Evolutionary conservation across 2,888 invertebrate species (phyloP), one percentile per base, ranked within the genome.

Genomic region (Morpho achilles): DNA sequence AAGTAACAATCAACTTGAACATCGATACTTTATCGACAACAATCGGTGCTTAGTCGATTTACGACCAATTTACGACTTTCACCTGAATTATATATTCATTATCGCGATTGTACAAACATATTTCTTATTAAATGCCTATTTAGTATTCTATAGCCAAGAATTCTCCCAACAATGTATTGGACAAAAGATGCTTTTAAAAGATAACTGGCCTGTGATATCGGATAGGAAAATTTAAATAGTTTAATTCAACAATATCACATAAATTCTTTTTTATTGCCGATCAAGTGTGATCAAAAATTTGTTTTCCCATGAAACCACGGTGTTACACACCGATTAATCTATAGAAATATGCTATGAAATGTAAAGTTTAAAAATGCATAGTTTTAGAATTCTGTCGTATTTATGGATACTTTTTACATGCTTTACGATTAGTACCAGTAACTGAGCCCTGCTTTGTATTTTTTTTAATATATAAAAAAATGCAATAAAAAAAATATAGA

Each of bases 21-120:
- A n/a, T n/a, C 56, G 62, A 58, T 63, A 63, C 52, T 45, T 51
- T 62, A 60, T 64, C 62, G 61, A 55, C 55, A 60, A 59, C 63
- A 61, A 59, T 57, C 53, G 56, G 58, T 62, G 46, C 58, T 56
- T 53, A 50, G 42, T 49, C 41, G 62, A 57, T 57, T 57, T 62
- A 61, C 45, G 52, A 56, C 47, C 43, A 46, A 47, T 58, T 54
- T 61, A 63, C 53, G 58, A 51, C 45, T 49, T 41, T 45, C 39
- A 56, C 51, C 53, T 49, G 50, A 47, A 45, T 46, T 50, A 43
- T 53, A 47, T 43, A 60, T 51, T 53, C 46, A 23, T 45, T 60
- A 60, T 61, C 50, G 22, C 40, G 16, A 55, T 50, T 22, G 40
- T 55, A 51, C 45, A 57, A 52, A 48, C 43, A 56, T 45, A 48